A percentile compares a stretch with the other conserved stretches of the same genome.
These are phyloP conservation scores for Sycophila texana DNA, from an alignment of 2,888 invertebrate genomes.

Conservation along the genomic window DNA sequence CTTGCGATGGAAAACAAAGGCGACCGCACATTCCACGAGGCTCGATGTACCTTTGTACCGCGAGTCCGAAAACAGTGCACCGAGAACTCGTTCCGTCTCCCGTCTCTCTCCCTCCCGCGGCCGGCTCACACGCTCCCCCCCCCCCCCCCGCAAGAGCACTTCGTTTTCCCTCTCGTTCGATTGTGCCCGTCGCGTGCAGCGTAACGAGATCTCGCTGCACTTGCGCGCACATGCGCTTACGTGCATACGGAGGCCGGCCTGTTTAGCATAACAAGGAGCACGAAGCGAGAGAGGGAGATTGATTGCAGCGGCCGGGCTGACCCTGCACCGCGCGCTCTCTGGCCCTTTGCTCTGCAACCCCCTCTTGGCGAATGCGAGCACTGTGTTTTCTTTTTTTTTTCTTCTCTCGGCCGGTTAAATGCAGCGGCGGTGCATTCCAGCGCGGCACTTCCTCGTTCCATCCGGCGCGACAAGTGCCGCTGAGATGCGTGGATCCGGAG, in stretches of 20 bases:
- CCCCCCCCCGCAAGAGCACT: slow-evolving; percentile 4
- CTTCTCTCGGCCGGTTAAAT: not conserved
- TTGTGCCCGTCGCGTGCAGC: too few relatives aligned
- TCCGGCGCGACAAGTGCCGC: slow-evolving; percentile 31
- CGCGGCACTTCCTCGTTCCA: not conserved
- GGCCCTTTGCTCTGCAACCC: not conserved
- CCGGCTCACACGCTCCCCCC: too few relatives aligned
- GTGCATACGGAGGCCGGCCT: slow-evolving; percentile 53
- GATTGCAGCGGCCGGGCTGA: slow-evolving; percentile 21
- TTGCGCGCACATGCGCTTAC: slow-evolving; percentile 64
- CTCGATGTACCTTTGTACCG: too few relatives aligned
- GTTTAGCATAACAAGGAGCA: slow-evolving; percentile 69
- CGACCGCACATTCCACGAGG: too few relatives aligned
- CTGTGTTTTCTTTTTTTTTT: too few relatives aligned
- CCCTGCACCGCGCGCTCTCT: not conserved
- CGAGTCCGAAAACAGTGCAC: too few relatives aligned
- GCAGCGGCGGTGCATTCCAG: slow-evolving; percentile 1
- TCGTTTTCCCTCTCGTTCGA: too few relatives aligned
- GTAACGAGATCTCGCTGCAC: slow-evolving; percentile 8
- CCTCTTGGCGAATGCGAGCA: not conserved
- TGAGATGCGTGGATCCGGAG: not conserved
- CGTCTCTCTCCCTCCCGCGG: too few relatives aligned
- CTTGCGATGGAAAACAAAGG: too few relatives aligned
- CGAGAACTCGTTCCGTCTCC: too few relatives aligned
- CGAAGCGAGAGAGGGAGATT: slow-evolving; percentile 5